Base-by-base conservation (phyloP, 1,140 invertebrate species). In the Eubasilissa regina region DNA sequence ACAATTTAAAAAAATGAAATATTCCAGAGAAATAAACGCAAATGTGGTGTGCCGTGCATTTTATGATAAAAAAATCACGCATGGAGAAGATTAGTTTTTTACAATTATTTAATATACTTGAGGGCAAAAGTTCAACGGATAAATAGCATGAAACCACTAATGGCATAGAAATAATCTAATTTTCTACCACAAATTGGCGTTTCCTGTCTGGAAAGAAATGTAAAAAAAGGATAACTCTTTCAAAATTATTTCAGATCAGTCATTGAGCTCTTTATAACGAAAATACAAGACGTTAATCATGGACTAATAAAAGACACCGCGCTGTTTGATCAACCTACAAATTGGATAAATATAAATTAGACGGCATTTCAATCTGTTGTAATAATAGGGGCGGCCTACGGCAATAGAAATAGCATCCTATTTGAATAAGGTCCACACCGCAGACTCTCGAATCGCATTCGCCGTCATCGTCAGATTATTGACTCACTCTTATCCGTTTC, bases 401-500 rank as follows among this genome's bases (percentile, higher is more conserved):
- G n/a, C 12, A 47, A 44, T 44, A 9, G 12, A 64, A 64, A 64
- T 17, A 51, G 48, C 48, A 15, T 51, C 11, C 48, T 51, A 47
- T 70, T 70, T 70, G 66, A 70, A 48, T 48, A 70, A 19, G 17
- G 47, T 25, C 51, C 47, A n/a, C 10, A 21, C 58, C 58, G 21
- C 58, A 7, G 25, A n/a, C 53, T 55, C 55, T n/a, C 55, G 35
- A n/a, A 25, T 25, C 35, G 66, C 15, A 35, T 3, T 35, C 25
- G 25, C 25, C 1, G 25, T 35, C 25, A 35, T 35, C 44, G 66
- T 17, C 17, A n/a, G 45, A 70, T 47, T 17, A 74, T 56, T 74
- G 75, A 68, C 44, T 77, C 60, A 77, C 58, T 45, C 48, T 15
- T 53, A 76, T 81, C 80, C 80, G 76, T 78, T 81, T 81, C 80